Evolutionary conservation across 2,888 invertebrate genomes (phyloP).

Genomic region (Amiota mariae): DNA sequence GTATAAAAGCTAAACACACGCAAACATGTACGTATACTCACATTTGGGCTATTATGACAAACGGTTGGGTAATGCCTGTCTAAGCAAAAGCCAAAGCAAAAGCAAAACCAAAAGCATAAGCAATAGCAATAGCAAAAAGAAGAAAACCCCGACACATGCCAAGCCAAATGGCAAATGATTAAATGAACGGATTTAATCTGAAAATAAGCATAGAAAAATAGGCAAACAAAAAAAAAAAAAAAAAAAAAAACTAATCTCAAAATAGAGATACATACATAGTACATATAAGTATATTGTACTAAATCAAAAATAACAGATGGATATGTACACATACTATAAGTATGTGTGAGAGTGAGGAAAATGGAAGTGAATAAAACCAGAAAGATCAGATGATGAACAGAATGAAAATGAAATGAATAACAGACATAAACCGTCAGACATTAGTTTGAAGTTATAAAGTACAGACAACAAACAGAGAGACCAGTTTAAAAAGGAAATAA

Average conservation of each 20-base stretch:
- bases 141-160: conserved; percentile 7
- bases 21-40: neutral
- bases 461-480: too few relatives aligned
- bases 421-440: neutral
- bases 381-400: conserved; percentile 4
- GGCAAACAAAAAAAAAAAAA: neutral
- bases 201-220: conserved; percentile 7
- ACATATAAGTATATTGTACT: neutral
- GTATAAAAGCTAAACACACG: neutral
- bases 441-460: too few relatives aligned
- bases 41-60: conserved; percentile 11
- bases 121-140: neutral
- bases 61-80: neutral
- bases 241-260: neutral
- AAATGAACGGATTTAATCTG: conserved; percentile 25
- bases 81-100: neutral
- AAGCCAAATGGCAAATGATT: conserved; percentile 22
- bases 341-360: too few relatives aligned
- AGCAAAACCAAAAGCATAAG: too few relatives aligned
- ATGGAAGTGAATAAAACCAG: neutral
- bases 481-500: neutral
- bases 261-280: too few relatives aligned
- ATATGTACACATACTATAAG: too few relatives aligned
- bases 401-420: conserved; percentile 2
- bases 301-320: too few relatives aligned